Conservation (phyloP, 1,140 invertebrate species). For the Adelges cooleyi region DNA sequence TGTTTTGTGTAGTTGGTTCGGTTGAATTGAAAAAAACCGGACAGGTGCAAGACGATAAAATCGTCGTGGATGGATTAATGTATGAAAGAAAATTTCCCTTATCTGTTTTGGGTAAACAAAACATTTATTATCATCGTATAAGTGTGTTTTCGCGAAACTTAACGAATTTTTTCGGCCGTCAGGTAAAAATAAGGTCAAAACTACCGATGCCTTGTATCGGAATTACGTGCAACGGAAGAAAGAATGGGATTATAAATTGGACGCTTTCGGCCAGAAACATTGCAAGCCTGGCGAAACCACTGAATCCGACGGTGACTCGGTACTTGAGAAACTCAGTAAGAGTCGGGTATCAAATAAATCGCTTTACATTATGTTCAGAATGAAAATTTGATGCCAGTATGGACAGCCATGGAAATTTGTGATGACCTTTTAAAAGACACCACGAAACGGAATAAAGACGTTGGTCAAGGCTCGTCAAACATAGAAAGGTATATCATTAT, state of each 20-base stretch:
- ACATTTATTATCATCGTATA: background rate
- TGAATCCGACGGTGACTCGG: background rate
- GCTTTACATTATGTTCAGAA: too few species aligned
- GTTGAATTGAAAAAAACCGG: too few species aligned
- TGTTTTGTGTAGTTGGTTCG: too few species aligned
- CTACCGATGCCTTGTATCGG: background rate
- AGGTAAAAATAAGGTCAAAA: background rate
- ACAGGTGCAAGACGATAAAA: too few species aligned
- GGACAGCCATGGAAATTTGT: too few species aligned
- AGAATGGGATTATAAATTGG: conserved; percentile 10
- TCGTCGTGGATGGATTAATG: background rate
- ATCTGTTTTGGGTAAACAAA: background rate
- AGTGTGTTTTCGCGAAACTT: background rate
- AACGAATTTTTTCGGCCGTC: background rate
- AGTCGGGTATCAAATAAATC: too few species aligned
- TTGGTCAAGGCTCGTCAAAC: too few species aligned
- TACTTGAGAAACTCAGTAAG: background rate
- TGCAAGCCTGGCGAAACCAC: background rate
- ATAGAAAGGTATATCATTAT: too few species aligned
- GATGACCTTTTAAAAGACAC: too few species aligned
- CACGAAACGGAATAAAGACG: too few species aligned
- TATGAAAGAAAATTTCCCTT: background rate
- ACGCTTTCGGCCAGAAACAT: background rate
- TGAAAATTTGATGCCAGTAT: too few species aligned
- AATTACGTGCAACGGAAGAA: background rate